Evolutionary conservation across 2,888 invertebrate genomes (phyloP).

Genomic region (Anthophora plumipes): DNA sequence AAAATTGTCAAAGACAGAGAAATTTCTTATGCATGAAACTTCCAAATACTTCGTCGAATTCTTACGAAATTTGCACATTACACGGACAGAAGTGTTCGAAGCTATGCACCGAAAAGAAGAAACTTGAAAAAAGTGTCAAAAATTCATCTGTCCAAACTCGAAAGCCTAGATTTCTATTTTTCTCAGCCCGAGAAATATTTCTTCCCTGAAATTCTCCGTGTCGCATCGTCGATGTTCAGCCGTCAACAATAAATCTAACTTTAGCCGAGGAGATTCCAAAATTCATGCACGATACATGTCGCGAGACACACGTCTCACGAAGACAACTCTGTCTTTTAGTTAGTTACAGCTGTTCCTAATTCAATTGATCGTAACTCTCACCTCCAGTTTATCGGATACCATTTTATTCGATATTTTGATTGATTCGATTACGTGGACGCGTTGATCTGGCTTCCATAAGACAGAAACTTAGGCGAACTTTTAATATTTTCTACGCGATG

Average conservation of each 20-base stretch:
- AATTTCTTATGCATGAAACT: too few relatives aligned
- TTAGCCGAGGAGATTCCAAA: neutral
- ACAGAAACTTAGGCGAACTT: too few relatives aligned
- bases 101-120: too few relatives aligned
- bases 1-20: too few relatives aligned
- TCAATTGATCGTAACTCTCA: conserved; percentile 78
- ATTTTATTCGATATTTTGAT: conserved; percentile 76
- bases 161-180: neutral
- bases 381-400: conserved; percentile 80
- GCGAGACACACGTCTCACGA: neutral
- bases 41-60: too few relatives aligned
- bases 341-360: conserved; percentile 67
- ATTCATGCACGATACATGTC: neutral
- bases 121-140: too few relatives aligned
- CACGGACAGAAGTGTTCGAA: too few relatives aligned
- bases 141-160: neutral
- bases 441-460: conserved; percentile 76
- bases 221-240: neutral
- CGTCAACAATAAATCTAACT: conserved; percentile 15
- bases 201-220: conserved; percentile 5
- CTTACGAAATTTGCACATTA: too few relatives aligned
- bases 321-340: neutral
- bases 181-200: too few relatives aligned
- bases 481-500: too few relatives aligned
- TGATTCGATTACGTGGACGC: conserved; percentile 76